These are phyloP conservation scores for Nephrotoma flavescens DNA, from an alignment of 2,888 invertebrate genomes.

Conservation along the genomic window DNA sequence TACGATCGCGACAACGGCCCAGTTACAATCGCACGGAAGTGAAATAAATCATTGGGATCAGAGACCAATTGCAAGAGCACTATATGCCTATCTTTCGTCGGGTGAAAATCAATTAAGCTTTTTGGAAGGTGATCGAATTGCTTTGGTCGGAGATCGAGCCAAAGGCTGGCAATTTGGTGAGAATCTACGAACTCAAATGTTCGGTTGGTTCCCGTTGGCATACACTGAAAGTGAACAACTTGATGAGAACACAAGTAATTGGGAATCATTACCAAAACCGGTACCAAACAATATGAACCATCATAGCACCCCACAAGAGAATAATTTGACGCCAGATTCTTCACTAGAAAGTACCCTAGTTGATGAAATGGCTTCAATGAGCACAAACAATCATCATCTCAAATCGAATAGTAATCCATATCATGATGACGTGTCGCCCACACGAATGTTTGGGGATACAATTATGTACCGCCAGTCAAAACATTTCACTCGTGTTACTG, in stretches of 20 bases:
- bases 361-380: constrained; percentile 11
- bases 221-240: constrained; percentile 70
- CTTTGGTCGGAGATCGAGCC: constrained; percentile 75
- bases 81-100: constrained; percentile 77
- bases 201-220: constrained; percentile 93
- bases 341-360: constrained; percentile 11
- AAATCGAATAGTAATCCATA: constrained; percentile 21
- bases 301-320: constrained; percentile 13
- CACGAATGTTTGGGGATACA: constrained; percentile 63
- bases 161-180: constrained; percentile 98
- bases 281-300: constrained; percentile 4
- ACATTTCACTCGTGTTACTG: constrained; percentile 37
- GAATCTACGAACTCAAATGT: constrained; percentile 76
- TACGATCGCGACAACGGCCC: background rate
- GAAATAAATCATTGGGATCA: constrained; percentile 39
- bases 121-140: constrained; percentile 77
- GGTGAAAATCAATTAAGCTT: constrained; percentile 88
- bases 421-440: constrained; percentile 35
- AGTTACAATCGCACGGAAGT: background rate
- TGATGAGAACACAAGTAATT: constrained; percentile 16
- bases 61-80: constrained; percentile 64
- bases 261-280: background rate
- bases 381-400: constrained; percentile 13
- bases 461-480: constrained; percentile 36
- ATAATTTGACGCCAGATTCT: constrained; percentile 15